Conservation (phyloP, 1,140 invertebrate genomes). For the Zeugodacus cucurbitae region DNA sequence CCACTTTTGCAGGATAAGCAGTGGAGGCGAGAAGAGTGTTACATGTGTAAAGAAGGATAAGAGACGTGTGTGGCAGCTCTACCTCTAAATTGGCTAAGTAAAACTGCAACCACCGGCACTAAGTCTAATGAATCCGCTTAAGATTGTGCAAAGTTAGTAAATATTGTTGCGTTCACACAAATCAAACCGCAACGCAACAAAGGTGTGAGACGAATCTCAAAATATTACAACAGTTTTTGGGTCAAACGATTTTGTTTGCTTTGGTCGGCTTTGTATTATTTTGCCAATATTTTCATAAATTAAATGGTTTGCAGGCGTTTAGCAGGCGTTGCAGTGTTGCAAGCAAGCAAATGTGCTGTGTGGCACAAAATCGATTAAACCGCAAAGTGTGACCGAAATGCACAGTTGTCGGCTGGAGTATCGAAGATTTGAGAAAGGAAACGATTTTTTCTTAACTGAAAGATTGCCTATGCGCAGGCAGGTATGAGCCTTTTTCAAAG, state of each 20-base stretch:
- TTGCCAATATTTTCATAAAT: slow-evolving; percentile 26
- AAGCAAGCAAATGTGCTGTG: neutral
- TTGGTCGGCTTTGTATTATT: neutral
- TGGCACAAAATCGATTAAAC: slow-evolving; percentile 29
- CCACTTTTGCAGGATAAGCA: neutral
- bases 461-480: neutral
- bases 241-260: neutral
- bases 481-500: neutral
- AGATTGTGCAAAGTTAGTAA: neutral
- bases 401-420: neutral
- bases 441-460: neutral
- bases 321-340: neutral
- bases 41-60: neutral
- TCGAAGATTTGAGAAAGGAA: neutral
- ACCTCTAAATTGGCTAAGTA: neutral
- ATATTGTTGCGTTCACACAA: neutral
- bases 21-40: neutral
- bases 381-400: slow-evolving; percentile 39
- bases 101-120: neutral
- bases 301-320: neutral
- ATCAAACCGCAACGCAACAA: neutral
- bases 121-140: neutral
- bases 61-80: neutral
- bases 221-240: slow-evolving; percentile 1
- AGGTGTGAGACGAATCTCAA: neutral